Evolutionary conservation across 2,888 invertebrate species (phyloP).

Genomic region (Amphipoea oculea): DNA sequence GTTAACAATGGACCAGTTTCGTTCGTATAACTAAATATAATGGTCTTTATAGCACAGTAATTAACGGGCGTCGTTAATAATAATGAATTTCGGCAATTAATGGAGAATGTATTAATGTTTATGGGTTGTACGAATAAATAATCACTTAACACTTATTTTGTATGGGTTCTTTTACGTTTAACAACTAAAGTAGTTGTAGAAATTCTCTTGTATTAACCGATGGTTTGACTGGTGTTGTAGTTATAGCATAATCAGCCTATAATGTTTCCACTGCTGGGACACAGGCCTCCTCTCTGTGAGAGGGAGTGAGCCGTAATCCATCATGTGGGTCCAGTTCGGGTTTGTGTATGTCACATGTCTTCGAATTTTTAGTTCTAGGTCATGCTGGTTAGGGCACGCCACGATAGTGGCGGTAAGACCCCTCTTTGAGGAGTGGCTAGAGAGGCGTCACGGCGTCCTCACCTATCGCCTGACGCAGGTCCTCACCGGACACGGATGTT

Average conservation of each 20-base stretch:
- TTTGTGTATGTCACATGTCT: background rate
- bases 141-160: conserved; percentile 5
- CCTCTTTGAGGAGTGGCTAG: too few relatives aligned
- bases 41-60: conserved; percentile 40
- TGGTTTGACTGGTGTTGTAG: background rate
- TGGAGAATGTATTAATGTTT: conserved; percentile 48
- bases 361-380: too few relatives aligned
- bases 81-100: conserved; percentile 55
- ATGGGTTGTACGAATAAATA: conserved; percentile 32
- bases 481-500: too few relatives aligned
- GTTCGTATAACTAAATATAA: conserved; percentile 36
- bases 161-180: background rate
- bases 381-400: too few relatives aligned
- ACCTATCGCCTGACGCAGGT: too few relatives aligned
- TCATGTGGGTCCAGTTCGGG: background rate
- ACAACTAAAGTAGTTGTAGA: background rate
- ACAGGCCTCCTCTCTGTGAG: background rate
- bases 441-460: too few relatives aligned
- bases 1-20: conserved; percentile 50
- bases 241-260: background rate
- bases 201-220: background rate
- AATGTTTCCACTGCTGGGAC: background rate
- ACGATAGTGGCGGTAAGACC: too few relatives aligned
- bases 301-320: background rate
- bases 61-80: conserved; percentile 51